phyloP scores from a whole-genome alignment of 2,888 invertebrate genomes.

The Abrostola tripartita region DNA sequence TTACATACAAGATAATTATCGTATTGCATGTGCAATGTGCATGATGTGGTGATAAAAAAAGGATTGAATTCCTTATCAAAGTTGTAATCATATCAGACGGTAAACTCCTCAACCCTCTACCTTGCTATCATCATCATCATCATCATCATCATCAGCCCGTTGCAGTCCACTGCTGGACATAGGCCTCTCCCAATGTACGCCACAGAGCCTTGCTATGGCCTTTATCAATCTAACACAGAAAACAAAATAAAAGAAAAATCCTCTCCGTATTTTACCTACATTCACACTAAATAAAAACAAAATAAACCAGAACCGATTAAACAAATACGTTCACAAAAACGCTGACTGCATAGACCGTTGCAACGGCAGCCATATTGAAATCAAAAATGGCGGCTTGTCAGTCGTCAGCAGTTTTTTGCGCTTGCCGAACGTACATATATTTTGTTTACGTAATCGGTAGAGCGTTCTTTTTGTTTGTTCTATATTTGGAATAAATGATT shows the following conservation, averaged over 20 bases:
- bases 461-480: conserved; percentile 57
- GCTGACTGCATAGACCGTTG: conserved; percentile 78
- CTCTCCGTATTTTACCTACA: conserved; percentile 10
- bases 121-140: too few species aligned
- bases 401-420: conserved; percentile 78
- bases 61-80: too few species aligned
- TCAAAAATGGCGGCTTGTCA: conserved; percentile 78
- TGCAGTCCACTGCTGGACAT: too few species aligned
- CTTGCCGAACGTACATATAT: conserved; percentile 64
- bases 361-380: conserved; percentile 73
- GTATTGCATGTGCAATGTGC: too few species aligned
- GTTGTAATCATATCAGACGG: too few species aligned
- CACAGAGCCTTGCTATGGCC: too few species aligned
- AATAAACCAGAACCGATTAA: conserved; percentile 62
- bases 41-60: too few species aligned
- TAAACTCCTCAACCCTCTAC: too few species aligned
- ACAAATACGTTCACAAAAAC: conserved; percentile 75
- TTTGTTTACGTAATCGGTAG: conserved; percentile 64
- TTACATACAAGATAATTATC: too few species aligned
- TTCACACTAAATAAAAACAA: conserved; percentile 44
- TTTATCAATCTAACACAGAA: too few species aligned
- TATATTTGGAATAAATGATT: conserved; percentile 50
- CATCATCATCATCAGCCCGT: too few species aligned
- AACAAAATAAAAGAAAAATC: neutral
- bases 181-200: too few species aligned